Evolutionary conservation across 2,797 vertebrate species (phyloP), one percentile per base, ranked within the genome.

Genomic region (Sebastes goodei): DNA sequence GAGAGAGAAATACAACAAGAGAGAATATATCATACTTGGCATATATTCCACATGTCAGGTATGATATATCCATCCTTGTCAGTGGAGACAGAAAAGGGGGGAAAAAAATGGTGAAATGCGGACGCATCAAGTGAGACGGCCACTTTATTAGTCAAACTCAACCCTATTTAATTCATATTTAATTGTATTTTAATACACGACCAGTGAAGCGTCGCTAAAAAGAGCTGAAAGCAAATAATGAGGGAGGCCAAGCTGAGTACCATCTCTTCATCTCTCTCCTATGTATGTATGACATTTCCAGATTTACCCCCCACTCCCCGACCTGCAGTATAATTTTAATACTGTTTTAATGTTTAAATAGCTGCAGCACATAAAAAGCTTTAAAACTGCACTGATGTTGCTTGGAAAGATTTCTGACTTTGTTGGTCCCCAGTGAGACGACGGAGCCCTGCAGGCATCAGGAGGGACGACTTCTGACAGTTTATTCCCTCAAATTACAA

Each of bases 131-230:
- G 21, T 15, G 27, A 21, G 30, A 53, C 4, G 2, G 32, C 9
- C 52, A 30, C 25, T 76, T 55, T 63, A 76, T 76, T 68, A 74
- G 52, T 67, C 55, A 25, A 38, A 71, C 52, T 64, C 27, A 33
- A 35, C 35, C 55, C 20, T 57, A 23, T 80, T 66, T 72, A 52
- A 84, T 84, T 84, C 21, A 82, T 78, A 84, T 84, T 81, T 69
- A 77, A 87, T 79, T 72, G 17, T 69, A 33, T 75, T 85, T 87
- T 89, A 72, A 83, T 60, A 35, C 68, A 65, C 4, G 21, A 1
- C 7, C 66, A 70, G 56, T 33, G 66, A 55, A 76, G 87, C 65
- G 2, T 60, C 38, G 46, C 52, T 85, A 60, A 85, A 64, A 20
- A 2, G 52, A 85, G 64, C 68, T 78, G 68, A 79, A 35, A 74